Base-by-base conservation (phyloP, 92 coral and sea anemone species). In the Phenganax subtilis region DNA sequence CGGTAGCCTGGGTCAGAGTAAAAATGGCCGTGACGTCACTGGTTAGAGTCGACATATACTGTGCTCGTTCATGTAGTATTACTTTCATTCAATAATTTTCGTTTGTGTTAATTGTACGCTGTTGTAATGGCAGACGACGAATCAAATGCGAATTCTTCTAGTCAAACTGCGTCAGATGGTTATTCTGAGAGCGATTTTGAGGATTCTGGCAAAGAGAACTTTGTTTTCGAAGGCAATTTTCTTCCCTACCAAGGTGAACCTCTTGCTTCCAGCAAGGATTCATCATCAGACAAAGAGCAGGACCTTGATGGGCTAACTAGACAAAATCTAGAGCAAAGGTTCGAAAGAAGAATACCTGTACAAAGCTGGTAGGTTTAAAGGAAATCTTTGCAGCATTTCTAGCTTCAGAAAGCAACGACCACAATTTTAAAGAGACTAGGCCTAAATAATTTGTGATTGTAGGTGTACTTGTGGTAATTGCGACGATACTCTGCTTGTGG, bases 401-500 rank as follows among this genome's bases (percentile, higher is more conserved):
- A 65, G 71, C 47, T 17, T 51, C 17, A n/a, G 25, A 5, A 27
- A 10, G 17, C 6, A 17, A 2, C 71, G 29, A 27, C 20, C 12
- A 27, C 10, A 65, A 28, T 10, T n/a, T 28, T 9, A 3, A 4
- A 7, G 71, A 65, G 20, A 65, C 12, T 10, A 65, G 29, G 29
- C 20, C 7, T 11, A 65, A 17, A 65, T 65, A 6, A n/a, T 74
- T 16, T 74, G 14, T 14, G 3, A 54, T 14, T 55, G 0, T 54
- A 74, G 79, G 79, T 74, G 79, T 74, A 74, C 79, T 1, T 74
- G 79, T 74, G 79, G 79, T 54, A 37, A 62, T 51, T 74, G 79
- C 55, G 79, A 74, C 6, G 59, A 74, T 27, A 52, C 60, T 2
- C 79, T 74, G 53, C 79, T 74, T 54, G 79, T 74, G 11, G 79